Percentiles rank a stretch among this genome's conserved stretches.
phyloP scores from a whole-genome alignment of 2,888 invertebrate genomes.

The Vanessa cardui region DNA sequence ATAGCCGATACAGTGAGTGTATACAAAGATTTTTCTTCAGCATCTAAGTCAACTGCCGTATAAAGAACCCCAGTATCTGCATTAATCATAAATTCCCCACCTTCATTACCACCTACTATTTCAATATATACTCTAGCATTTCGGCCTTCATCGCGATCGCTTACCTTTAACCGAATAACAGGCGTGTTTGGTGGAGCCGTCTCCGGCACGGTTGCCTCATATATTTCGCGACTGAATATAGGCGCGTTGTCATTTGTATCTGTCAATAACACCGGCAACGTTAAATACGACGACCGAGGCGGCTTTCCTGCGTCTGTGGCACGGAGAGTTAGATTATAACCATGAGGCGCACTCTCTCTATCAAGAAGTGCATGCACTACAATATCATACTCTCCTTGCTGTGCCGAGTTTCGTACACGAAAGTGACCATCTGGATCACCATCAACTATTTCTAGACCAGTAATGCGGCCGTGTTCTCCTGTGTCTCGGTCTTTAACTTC shows the following conservation, averaged over 20 bases:
- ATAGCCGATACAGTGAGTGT: constrained; percentile 94
- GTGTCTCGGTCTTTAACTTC: constrained; percentile 91
- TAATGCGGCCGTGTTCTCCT: constrained; percentile 93
- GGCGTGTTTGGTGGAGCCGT: constrained; percentile 94
- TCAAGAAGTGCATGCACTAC: constrained; percentile 90
- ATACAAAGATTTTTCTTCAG: constrained; percentile 92
- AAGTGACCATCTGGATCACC: constrained; percentile 96
- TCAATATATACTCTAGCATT: constrained; percentile 93
- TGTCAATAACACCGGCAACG: constrained; percentile 90
- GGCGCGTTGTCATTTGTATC: constrained; percentile 94
- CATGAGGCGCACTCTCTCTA: constrained; percentile 89
- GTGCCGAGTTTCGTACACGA: constrained; percentile 85
- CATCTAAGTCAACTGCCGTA: constrained; percentile 91
- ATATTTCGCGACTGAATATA: constrained; percentile 92
- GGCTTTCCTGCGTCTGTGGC: constrained; percentile 93
- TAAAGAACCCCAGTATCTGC: constrained; percentile 94
- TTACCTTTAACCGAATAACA: constrained; percentile 92
- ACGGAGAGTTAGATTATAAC: constrained; percentile 93
- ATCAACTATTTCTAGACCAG: constrained; percentile 91
- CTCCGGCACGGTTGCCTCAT: constrained; percentile 94
- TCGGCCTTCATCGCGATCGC: constrained; percentile 91
- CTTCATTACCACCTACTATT: constrained; percentile 96
- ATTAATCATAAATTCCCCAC: constrained; percentile 93
- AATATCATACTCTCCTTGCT: constrained; percentile 89
- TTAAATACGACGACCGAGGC: constrained; percentile 89